A percentile compares a stretch with the other conserved stretches of the same genome.
Evolutionary conservation across 2,113 vertebrate genomes (phyloP).

Genomic region (Turnix velox): DNA sequence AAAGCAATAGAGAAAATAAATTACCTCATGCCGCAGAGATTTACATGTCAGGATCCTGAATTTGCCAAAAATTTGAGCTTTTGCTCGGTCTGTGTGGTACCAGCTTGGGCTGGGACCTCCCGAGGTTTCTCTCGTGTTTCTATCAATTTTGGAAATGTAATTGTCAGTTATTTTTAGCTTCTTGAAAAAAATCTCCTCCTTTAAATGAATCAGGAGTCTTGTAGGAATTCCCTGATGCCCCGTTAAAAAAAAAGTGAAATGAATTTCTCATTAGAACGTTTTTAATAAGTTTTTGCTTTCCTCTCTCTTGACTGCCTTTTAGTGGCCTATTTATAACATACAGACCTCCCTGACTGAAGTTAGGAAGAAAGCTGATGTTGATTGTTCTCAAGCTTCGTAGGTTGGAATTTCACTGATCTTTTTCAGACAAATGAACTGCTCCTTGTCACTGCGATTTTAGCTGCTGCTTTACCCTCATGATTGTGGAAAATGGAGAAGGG

Average conservation of each 20-base stretch:
- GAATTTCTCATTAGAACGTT: conserved; percentile 20
- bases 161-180: conserved; percentile 21
- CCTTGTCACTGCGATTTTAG: neutral
- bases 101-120: neutral
- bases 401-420: neutral
- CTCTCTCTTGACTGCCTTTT: neutral
- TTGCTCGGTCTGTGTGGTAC: neutral
- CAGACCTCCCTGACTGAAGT: neutral
- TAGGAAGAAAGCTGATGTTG: neutral
- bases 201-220: neutral
- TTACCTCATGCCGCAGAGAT: neutral
- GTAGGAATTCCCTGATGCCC: neutral
- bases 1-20: neutral
- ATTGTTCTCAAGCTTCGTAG: neutral
- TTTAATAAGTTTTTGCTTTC: conserved; percentile 35
- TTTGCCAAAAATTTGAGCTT: neutral
- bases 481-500: neutral
- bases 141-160: neutral
- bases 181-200: neutral
- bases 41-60: accelerated
- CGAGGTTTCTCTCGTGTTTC: neutral
- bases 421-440: neutral
- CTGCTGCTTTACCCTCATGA: neutral
- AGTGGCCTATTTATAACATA: neutral
- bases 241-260: neutral